A percentile compares a stretch with the other conserved stretches of the same genome.
Evolutionary conservation across 2,888 invertebrate species (phyloP).

Genomic region (Anagyrus pseudococci): DNA sequence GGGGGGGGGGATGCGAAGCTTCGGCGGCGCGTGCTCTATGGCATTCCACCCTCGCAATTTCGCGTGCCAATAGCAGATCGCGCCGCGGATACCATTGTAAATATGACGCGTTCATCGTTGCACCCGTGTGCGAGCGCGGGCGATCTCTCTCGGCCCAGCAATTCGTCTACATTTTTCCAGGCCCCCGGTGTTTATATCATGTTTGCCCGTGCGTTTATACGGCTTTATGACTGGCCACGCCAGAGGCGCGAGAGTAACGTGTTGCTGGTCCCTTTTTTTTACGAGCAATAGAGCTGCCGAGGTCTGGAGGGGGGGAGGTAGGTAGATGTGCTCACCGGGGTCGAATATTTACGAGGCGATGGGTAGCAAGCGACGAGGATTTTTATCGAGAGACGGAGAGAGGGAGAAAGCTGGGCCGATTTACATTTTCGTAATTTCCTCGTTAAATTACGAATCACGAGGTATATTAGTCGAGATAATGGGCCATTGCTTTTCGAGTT

Average conservation of each 20-base stretch:
- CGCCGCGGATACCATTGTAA: constrained; percentile 52
- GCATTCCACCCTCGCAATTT: constrained; percentile 36
- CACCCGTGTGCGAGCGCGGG: constrained; percentile 38
- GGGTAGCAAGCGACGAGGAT: constrained; percentile 12
- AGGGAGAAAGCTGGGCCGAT: constrained; percentile 19
- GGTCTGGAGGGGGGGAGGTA: too few relatives aligned
- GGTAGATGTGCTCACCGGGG: too few relatives aligned
- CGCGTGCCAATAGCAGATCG: constrained; percentile 53
- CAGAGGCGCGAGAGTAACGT: constrained; percentile 6
- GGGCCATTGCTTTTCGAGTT: constrained; percentile 38
- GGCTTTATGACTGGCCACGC: not conserved
- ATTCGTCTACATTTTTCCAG: constrained; percentile 27
- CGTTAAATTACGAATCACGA: constrained; percentile 36
- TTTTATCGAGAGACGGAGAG: constrained; percentile 38
- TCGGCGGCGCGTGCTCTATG: constrained; percentile 18
- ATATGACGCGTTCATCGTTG: constrained; percentile 57
- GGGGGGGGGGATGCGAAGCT: too few relatives aligned
- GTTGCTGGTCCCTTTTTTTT: constrained; percentile 19
- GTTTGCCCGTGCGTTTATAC: not conserved
- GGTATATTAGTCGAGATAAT: constrained; percentile 38
- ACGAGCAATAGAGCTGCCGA: constrained; percentile 6
- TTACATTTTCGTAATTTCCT: constrained; percentile 37
- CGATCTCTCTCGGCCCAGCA: not conserved
- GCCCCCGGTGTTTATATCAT: constrained; percentile 20
- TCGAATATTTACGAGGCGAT: not conserved